Base-by-base conservation (phyloP, 2,888 invertebrate genomes). In the Epinotia demarniana region DNA sequence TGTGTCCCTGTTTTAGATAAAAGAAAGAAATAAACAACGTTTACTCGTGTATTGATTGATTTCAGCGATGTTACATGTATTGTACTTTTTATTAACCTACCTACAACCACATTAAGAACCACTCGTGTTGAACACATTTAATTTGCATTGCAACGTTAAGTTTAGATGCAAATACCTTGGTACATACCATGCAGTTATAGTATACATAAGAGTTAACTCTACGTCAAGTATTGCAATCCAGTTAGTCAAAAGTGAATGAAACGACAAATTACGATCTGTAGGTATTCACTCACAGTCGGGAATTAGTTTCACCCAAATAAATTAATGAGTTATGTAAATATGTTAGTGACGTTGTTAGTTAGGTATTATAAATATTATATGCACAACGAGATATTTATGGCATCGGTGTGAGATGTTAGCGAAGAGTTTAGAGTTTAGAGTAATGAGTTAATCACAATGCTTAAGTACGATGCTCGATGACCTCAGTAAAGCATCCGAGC, bases 41-140 rank as follows among this genome's bases (percentile, higher is more conserved):
- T 53, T 8, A 53, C 33, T 64, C 64, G 53, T n/a, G 6, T n/a
- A n/a, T 53, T 27, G 46, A 53, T 46, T 64, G 64, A 27, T 53
- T 46, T 53, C 9, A 64, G 27, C 49, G 49, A 49, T 23, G 46
- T 27, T 13, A 39, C 18, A 39, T 53, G 53, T n/a, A 8, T 62
- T 43, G n/a, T 33, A 62, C 12, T 62, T 62, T 16, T 43, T 39
- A 62, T 62, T 12, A 63, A 9, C 46, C 63, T 43, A 18, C 53
- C 53, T 53, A 33, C 46, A 63, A 63, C 23, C 49, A 16, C 23
- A 23, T 23, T 27, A n/a, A 16, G 39, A 19, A 49, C n/a, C 16
- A 64, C 64, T 27, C n/a, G 23, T 27, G 64, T 64, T 64, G n/a
- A 61, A 18, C 27, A 70, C 70, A 27, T 53, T 27, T 33, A 43